Evolutionary conservation across 2,888 invertebrate genomes (phyloP).

Genomic region (Melanotus villosus): DNA sequence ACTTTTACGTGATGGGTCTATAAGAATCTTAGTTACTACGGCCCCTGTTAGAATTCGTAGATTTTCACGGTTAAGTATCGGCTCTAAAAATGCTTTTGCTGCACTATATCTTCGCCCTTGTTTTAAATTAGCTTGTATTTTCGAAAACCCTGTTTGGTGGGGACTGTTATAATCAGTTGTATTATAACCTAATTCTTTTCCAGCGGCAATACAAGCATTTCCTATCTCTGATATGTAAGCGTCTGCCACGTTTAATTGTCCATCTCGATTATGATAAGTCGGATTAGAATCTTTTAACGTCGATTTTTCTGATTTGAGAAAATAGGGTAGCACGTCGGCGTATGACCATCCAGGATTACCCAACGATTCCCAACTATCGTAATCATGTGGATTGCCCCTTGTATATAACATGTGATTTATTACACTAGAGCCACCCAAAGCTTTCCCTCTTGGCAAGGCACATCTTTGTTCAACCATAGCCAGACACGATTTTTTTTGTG

Average conservation of each 20-base stretch:
- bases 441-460: slow-evolving; percentile 71
- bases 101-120: slow-evolving; percentile 72
- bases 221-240: slow-evolving; percentile 69
- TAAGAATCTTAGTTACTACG: slow-evolving; percentile 73
- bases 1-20: slow-evolving; percentile 69
- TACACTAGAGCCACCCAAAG: slow-evolving; percentile 70
- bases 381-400: slow-evolving; percentile 76
- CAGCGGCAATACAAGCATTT: slow-evolving; percentile 63
- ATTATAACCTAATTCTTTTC: slow-evolving; percentile 66
- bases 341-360: slow-evolving; percentile 83
- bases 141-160: slow-evolving; percentile 65
- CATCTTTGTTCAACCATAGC: slow-evolving; percentile 44
- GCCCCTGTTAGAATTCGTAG: slow-evolving; percentile 72
- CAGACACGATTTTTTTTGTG: slow-evolving; percentile 10
- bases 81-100: slow-evolving; percentile 73
- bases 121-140: slow-evolving; percentile 67
- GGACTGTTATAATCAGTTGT: slow-evolving; percentile 67
- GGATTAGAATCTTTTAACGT: slow-evolving; percentile 62
- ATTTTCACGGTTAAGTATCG: slow-evolving; percentile 71
- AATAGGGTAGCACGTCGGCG: slow-evolving; percentile 69
- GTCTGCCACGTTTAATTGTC: slow-evolving; percentile 75
- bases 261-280: slow-evolving; percentile 73
- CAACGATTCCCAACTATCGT: slow-evolving; percentile 76
- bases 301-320: slow-evolving; percentile 68
- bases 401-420: slow-evolving; percentile 71